A percentile compares a stretch with the other conserved stretches of the same genome.
These are phyloP conservation scores for Falco naumanni DNA, from an alignment of 2,797 vertebrate genomes.

Conservation along the genomic window DNA sequence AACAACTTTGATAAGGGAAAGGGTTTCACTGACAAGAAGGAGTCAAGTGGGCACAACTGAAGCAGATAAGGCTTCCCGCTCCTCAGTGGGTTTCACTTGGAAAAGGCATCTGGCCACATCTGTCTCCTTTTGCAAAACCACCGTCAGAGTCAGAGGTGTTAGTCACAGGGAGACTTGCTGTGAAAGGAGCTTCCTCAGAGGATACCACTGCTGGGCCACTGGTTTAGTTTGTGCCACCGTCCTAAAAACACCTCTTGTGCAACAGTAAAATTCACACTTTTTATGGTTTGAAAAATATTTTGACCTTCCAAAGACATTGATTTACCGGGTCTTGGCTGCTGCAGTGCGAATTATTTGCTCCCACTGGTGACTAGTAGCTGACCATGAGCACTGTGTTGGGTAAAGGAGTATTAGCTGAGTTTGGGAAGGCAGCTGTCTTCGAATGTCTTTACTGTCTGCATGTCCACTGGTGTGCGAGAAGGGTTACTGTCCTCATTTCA, in stretches of 20 bases:
- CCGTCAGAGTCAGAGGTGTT: neutral
- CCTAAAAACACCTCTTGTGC: neutral
- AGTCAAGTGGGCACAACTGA: conserved; percentile 11
- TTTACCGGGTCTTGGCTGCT: neutral
- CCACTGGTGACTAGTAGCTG: neutral
- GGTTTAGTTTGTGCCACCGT: neutral
- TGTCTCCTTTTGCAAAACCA: neutral
- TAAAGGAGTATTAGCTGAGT: neutral
- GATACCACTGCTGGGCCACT: neutral
- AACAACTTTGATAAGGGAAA: conserved; percentile 44
- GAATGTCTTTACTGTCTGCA: neutral
- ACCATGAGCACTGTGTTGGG: accelerated
- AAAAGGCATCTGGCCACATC: neutral
- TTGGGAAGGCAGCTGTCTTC: neutral
- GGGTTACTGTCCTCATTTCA: neutral
- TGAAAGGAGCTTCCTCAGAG: neutral
- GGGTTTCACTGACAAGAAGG: conserved; percentile 29
- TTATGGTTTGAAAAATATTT: neutral
- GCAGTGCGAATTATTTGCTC: neutral
- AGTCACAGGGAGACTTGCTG: neutral
- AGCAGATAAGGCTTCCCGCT: neutral
- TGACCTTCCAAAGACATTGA: neutral
- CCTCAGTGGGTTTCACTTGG: neutral
- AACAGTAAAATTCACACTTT: neutral
- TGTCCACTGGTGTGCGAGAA: neutral